These are phyloP conservation scores for Paracyclopina nana DNA, from an alignment of 1,140 invertebrate species.

Conservation along the genomic window DNA sequence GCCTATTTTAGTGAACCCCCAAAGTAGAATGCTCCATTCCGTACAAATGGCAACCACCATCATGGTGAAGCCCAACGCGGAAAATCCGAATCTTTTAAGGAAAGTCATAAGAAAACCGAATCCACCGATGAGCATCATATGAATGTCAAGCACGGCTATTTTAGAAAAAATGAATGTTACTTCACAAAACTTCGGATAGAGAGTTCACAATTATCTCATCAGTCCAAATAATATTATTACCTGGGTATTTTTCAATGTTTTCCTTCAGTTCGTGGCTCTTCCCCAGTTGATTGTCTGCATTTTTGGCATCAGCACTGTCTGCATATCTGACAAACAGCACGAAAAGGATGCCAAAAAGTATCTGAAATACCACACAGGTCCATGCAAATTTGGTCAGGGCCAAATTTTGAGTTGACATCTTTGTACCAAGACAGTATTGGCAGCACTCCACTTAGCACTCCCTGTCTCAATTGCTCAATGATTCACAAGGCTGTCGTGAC, in stretches of 20 bases:
- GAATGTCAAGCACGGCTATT: slow-evolving; percentile 31
- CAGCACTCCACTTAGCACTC: no score
- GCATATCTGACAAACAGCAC: neutral
- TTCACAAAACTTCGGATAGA: neutral
- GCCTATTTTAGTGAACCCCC: slow-evolving; percentile 20
- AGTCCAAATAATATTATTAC: neutral
- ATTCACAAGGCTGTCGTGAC: no score
- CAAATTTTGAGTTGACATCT: neutral
- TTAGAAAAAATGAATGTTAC: neutral
- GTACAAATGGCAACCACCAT: slow-evolving; percentile 24
- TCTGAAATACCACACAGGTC: neutral
- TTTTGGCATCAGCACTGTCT: neutral
- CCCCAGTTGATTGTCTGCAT: neutral
- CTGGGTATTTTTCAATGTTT: neutral
- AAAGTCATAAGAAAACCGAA: slow-evolving; percentile 40
- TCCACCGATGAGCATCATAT: slow-evolving; percentile 36
- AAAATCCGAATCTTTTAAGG: slow-evolving; percentile 33
- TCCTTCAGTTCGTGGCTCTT: neutral
- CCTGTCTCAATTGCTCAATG: no score
- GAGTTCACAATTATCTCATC: no score
- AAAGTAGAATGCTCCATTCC: slow-evolving; percentile 23
- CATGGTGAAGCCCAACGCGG: slow-evolving; percentile 31
- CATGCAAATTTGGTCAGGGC: slow-evolving; percentile 1
- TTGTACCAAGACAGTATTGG: no score
- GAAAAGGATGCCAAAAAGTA: neutral